Evolutionary conservation across 2,113 vertebrate species (phyloP), one percentile per base, ranked within the genome.

Genomic region (Meleagris gallopavo): DNA sequence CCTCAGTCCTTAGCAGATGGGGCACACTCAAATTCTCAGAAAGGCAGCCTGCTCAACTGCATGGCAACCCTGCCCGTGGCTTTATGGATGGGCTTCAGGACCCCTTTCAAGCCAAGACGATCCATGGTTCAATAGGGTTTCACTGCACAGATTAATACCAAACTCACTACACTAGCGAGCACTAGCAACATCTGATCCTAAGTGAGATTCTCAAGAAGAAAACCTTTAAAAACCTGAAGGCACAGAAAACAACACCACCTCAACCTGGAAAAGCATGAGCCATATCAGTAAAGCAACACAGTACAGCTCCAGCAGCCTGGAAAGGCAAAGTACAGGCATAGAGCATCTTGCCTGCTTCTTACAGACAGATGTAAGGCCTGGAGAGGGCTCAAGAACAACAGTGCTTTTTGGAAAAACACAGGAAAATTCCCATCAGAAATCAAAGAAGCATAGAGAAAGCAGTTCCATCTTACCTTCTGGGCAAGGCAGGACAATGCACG

Each of bases 391-490:
- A 0, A 27, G 27, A 22, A 29, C 19, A 34, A 12, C 50, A 11
- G 10, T 1, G 10, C 8, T 4, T 8, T n/a, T 25, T 15, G 0
- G 0, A 0, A 22, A 12, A 17, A 21, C 50, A 13, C 1, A 17
- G 8, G 24, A 4, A 46, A 19, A 20, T 16, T n/a, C 55, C 55
- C 75, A 3, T 0, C 66, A 21, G 52, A 19, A n/a, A 13, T 1
- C 25, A n/a, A 69, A 76, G 7, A 8, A 11, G 15, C 1, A 24
- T n/a, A 4, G 19, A 5, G 48, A 0, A 1, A 10, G 27, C 11
- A 1, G 0, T 2, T 58, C 13, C 32, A 52, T 11, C 57, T 62
- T 5, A 24, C 48, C 41, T 17, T 45, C 40, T 3, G 11, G 2
- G 4, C 6, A 41, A 2, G 3, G 3, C 20, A 3, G 40, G 19